These are phyloP conservation scores for Rallus crepitans DNA, from an alignment of 2,797 vertebrate species.

Conservation along the genomic window DNA sequence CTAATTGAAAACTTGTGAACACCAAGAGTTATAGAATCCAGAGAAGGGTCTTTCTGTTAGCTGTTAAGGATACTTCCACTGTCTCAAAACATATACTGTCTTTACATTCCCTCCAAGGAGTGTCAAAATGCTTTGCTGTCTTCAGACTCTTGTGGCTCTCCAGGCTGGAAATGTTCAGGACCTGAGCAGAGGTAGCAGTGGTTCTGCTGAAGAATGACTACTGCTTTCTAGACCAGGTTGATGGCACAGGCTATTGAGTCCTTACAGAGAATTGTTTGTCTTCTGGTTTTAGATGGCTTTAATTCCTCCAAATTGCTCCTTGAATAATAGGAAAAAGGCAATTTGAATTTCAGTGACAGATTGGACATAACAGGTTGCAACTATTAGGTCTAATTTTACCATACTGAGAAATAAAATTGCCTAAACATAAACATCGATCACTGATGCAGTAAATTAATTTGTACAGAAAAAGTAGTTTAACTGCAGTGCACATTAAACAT, in stretches of 20 bases:
- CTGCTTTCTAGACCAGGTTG: conserved; percentile 65
- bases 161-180: not conserved
- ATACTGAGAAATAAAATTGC: conserved; percentile 89
- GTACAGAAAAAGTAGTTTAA: conserved; percentile 86
- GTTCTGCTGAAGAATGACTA: conserved; percentile 34
- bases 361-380: conserved; percentile 87
- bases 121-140: not conserved
- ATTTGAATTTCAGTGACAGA: conserved; percentile 87
- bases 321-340: conserved; percentile 86
- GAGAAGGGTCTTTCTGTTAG: not conserved
- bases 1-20: conserved; percentile 44
- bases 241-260: conserved; percentile 79
- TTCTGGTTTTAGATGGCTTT: conserved; percentile 82
- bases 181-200: not conserved
- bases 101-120: not conserved
- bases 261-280: conserved; percentile 82
- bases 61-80: not conserved
- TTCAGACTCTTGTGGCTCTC: not conserved
- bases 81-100: not conserved
- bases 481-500: conserved; percentile 85
- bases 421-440: conserved; percentile 89
- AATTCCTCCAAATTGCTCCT: conserved; percentile 85
- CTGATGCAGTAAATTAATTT: conserved; percentile 90
- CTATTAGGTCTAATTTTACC: conserved; percentile 88
- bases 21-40: not conserved